These are phyloP conservation scores for Actinia tenebrosa DNA, from an alignment of 64 coral and sea anemone species.

Conservation along the genomic window DNA sequence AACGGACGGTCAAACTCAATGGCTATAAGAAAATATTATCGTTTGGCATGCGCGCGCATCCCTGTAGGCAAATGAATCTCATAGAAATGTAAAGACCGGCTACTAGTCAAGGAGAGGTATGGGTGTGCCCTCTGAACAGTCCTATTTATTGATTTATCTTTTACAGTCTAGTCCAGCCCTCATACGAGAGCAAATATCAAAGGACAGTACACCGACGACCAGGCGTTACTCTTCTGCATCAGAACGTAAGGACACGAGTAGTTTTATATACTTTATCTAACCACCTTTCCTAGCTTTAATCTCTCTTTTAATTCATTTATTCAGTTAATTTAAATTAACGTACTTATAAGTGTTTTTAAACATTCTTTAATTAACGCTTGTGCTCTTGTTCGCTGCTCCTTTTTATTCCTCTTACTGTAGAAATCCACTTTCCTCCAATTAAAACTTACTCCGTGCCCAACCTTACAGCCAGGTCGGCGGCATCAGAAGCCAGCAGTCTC, in stretches of 20 bases:
- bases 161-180: slow-evolving; percentile 33
- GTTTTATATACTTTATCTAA: background rate
- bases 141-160: background rate
- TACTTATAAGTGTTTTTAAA: background rate
- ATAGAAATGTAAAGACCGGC: too few relatives aligned
- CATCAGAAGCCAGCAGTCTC: slow-evolving; percentile 38
- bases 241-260: background rate
- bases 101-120: too few relatives aligned
- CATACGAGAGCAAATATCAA: background rate
- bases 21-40: too few relatives aligned
- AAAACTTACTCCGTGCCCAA: slow-evolving; percentile 98
- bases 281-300: background rate
- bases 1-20: too few relatives aligned
- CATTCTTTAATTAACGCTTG: background rate
- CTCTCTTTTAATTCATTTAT: background rate
- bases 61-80: too few relatives aligned
- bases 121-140: too few relatives aligned
- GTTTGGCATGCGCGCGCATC: too few relatives aligned
- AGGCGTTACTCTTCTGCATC: slow-evolving; percentile 1
- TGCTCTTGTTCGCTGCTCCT: background rate
- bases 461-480: slow-evolving; percentile 87
- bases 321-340: background rate
- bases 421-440: slow-evolving; percentile 84
- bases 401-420: slow-evolving; percentile 1
- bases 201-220: background rate